phyloP scores from a whole-genome alignment of 1,140 invertebrate genomes.

The Pseudomyrmex gracilis region DNA sequence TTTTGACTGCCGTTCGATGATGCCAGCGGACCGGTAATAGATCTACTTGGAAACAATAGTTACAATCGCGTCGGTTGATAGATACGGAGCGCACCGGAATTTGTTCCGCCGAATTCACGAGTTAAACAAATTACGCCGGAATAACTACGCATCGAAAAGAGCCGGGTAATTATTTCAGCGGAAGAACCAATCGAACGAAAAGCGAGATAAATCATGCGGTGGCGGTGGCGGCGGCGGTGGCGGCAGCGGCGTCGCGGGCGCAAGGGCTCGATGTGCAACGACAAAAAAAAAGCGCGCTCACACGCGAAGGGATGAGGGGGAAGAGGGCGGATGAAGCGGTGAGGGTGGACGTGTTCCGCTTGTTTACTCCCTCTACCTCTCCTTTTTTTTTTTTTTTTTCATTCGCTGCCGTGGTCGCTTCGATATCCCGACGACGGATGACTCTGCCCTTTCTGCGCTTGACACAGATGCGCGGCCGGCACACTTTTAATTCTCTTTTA shows the following conservation, averaged over 20 bases:
- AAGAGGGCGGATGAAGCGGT: slow-evolving; percentile 17
- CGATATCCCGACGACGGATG: slow-evolving; percentile 75
- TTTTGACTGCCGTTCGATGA: neutral
- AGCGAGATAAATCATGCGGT: slow-evolving; percentile 74
- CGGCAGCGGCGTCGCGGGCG: slow-evolving; percentile 46
- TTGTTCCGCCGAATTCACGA: slow-evolving; percentile 5
- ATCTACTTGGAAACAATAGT: slow-evolving; percentile 72
- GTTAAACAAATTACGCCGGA: slow-evolving; percentile 46
- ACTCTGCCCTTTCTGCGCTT: slow-evolving; percentile 75
- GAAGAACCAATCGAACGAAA: slow-evolving; percentile 63
- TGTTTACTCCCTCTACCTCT: slow-evolving; percentile 50
- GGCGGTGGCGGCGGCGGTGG: no score
- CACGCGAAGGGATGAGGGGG: neutral
- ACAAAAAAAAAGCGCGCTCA: slow-evolving; percentile 67
- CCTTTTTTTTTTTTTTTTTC: slow-evolving; percentile 46
- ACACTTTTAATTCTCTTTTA: slow-evolving; percentile 85
- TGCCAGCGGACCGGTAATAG: slow-evolving; percentile 66
- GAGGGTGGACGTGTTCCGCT: slow-evolving; percentile 65
- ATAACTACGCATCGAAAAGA: slow-evolving; percentile 45
- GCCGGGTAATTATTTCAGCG: slow-evolving; percentile 56
- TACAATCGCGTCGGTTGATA: slow-evolving; percentile 51
- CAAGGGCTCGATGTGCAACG: slow-evolving; percentile 66
- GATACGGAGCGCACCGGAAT: slow-evolving; percentile 14
- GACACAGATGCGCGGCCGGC: slow-evolving; percentile 82
- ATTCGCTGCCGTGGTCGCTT: slow-evolving; percentile 64